A percentile compares a stretch with the other conserved stretches of the same genome.
Conservation (phyloP, 2,113 vertebrate genomes). For the Grallaria varia region DNA sequence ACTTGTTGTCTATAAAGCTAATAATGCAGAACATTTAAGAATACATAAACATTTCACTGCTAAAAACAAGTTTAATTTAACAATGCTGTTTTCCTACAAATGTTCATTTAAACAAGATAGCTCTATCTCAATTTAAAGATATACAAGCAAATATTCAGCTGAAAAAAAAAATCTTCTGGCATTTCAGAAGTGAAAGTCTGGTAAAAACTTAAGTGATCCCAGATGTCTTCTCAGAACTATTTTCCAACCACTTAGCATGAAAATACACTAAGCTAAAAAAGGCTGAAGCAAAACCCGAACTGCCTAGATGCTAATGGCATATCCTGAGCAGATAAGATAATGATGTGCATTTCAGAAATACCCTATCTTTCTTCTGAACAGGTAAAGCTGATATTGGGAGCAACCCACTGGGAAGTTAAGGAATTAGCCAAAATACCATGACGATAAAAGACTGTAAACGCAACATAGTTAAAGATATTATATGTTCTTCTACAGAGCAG, state of each 20-base stretch:
- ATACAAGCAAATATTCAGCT: background rate
- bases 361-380: background rate
- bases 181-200: background rate
- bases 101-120: background rate
- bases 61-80: background rate
- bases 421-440: background rate
- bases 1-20: accelerated
- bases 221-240: background rate
- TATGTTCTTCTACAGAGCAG: background rate
- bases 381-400: background rate
- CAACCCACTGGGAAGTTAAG: background rate
- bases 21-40: background rate
- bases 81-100: background rate
- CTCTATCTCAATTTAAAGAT: background rate
- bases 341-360: background rate
- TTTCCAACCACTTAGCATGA: background rate
- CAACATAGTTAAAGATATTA: background rate
- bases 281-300: background rate
- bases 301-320: background rate
- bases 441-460: background rate
- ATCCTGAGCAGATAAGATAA: background rate
- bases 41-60: background rate
- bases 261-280: background rate
- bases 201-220: background rate
- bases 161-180: background rate